Conservation (phyloP, 92 coral and sea anemone species). For the Pocillopora grandis region DNA sequence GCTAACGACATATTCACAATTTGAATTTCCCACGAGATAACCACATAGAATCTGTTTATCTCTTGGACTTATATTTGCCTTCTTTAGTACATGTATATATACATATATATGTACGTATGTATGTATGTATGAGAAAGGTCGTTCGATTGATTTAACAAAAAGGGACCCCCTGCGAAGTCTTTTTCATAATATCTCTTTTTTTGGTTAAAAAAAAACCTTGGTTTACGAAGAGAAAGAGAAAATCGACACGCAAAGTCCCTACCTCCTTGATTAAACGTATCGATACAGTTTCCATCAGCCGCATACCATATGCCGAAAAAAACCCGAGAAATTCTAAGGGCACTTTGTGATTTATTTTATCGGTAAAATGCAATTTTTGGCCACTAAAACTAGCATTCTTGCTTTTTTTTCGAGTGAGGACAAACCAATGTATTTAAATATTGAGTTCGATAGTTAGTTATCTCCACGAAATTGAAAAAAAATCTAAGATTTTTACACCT, state of each 20-base stretch:
- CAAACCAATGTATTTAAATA: constrained; percentile 18
- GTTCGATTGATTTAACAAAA: too few species aligned
- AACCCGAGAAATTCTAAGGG: neutral
- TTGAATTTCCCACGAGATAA: neutral
- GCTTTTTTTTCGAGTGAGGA: neutral
- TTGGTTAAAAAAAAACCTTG: too few species aligned
- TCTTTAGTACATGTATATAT: too few species aligned
- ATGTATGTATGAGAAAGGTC: too few species aligned
- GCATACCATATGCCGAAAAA: neutral
- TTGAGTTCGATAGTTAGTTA: constrained; percentile 2
- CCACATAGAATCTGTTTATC: neutral
- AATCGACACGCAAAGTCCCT: too few species aligned
- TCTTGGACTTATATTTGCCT: neutral
- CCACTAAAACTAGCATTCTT: neutral
- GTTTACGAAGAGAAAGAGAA: too few species aligned
- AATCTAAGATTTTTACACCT: neutral
- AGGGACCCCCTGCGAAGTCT: too few species aligned
- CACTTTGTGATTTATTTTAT: neutral
- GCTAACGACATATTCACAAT: neutral
- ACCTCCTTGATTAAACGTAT: too few species aligned
- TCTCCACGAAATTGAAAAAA: neutral
- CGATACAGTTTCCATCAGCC: neutral
- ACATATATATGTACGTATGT: too few species aligned
- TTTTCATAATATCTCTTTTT: too few species aligned
- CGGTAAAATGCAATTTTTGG: neutral